Evolutionary conservation across 1,140 invertebrate genomes (phyloP).

Genomic region (Drosophila triauraria): DNA sequence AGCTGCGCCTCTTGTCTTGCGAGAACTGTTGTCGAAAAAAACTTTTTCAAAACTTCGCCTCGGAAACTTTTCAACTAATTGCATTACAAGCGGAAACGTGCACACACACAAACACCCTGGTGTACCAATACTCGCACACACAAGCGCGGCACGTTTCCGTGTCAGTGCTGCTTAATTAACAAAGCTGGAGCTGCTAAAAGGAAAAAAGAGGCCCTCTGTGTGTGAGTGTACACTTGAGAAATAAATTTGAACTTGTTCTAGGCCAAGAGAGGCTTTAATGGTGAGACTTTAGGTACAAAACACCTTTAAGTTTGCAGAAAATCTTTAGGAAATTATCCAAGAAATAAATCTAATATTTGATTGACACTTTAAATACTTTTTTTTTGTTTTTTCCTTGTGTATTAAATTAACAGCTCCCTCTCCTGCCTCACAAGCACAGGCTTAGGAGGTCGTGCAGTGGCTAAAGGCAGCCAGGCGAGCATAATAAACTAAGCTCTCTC

Average conservation of each 20-base stretch:
- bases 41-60: conserved; percentile 56
- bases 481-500: conserved; percentile 59
- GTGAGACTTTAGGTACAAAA: not conserved
- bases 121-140: conserved; percentile 12
- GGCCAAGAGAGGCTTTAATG: not conserved
- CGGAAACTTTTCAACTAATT: conserved; percentile 80
- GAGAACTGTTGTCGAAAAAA: conserved; percentile 68
- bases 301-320: not conserved
- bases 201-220: conserved; percentile 15
- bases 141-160: conserved; percentile 55
- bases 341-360: too few relatives aligned
- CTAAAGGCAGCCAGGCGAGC: conserved; percentile 50
- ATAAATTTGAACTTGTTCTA: fast-evolving
- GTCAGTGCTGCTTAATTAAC: conserved; percentile 77
- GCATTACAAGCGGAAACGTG: conserved; percentile 82
- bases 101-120: conserved; percentile 15
- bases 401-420: conserved; percentile 30
- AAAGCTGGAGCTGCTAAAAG: conserved; percentile 40
- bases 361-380: not conserved
- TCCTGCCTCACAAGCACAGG: not conserved
- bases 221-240: conserved; percentile 17
- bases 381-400: conserved; percentile 8
- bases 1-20: conserved; percentile 21
- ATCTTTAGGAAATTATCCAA: too few relatives aligned
- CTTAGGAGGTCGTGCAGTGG: conserved; percentile 8